Conservation (phyloP, 2,797 vertebrate species). For the Cryptoblepharus egeriae region DNA sequence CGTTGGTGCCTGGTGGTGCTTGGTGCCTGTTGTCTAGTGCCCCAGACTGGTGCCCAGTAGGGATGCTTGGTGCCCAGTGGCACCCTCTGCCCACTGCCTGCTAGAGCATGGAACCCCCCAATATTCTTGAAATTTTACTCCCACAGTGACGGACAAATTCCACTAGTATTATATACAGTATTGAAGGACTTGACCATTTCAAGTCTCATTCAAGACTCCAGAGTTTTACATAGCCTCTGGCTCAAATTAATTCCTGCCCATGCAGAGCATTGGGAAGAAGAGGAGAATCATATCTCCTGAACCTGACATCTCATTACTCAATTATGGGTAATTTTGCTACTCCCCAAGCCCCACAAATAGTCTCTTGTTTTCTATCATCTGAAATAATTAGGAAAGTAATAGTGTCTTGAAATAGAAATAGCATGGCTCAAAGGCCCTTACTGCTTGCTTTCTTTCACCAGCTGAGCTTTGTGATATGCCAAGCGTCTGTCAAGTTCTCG, state of each 20-base stretch:
- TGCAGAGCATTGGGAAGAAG: no score
- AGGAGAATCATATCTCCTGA: not conserved
- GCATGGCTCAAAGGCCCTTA: not conserved
- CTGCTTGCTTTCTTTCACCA: constrained; percentile 23
- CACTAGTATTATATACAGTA: no score
- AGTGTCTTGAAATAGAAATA: constrained; percentile 31
- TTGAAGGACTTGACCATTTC: not conserved
- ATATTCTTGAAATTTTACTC: no score
- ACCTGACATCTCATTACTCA: constrained; percentile 22
- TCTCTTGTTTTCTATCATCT: constrained; percentile 29
- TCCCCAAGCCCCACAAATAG: constrained; percentile 17
- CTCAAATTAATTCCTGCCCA: no score
- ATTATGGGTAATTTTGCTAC: not conserved
- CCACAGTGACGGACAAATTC: no score
- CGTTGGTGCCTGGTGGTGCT: no score
- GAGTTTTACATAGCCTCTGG: not conserved
- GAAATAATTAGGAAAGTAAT: constrained; percentile 5
- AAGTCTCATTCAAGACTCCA: not conserved
- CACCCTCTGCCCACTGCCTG: no score
- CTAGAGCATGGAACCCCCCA: no score
- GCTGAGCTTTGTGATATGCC: constrained; percentile 34
- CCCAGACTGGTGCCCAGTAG: no score
- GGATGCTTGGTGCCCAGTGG: no score
- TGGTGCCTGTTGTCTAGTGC: no score
- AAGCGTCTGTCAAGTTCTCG: constrained; percentile 23